Conservation (phyloP, 2,113 vertebrate genomes). For the Vimba vimba region DNA sequence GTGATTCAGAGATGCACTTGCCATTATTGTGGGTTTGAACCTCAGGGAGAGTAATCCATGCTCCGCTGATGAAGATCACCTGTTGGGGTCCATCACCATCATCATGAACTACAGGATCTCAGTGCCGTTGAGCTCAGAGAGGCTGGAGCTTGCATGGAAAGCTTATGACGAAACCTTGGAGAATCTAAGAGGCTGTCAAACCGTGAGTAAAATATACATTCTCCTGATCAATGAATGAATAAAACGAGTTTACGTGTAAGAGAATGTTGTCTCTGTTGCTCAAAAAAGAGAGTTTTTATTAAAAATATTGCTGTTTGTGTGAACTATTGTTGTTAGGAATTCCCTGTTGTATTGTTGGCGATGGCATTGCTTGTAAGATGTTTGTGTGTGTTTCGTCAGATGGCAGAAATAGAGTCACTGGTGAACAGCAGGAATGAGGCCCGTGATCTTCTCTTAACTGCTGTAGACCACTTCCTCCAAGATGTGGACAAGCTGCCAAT, state of each 20-base stretch:
- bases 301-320: not conserved
- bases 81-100: constrained; percentile 72
- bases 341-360: not conserved
- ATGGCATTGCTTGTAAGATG: not conserved
- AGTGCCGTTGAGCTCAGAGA: constrained; percentile 66
- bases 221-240: not conserved
- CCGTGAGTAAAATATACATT: constrained; percentile 60
- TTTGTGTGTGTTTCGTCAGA: constrained; percentile 41
- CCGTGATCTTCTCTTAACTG: constrained; percentile 64
- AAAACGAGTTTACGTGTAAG: not conserved
- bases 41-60: constrained; percentile 59
- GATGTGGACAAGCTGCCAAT: constrained; percentile 72
- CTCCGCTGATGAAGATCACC: constrained; percentile 65
- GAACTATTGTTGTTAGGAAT: not conserved
- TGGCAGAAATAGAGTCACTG: constrained; percentile 69
- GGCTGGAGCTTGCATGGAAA: constrained; percentile 69
- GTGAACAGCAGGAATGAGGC: constrained; percentile 72
- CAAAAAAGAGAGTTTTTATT: not conserved
- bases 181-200: constrained; percentile 68
- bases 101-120: constrained; percentile 65
- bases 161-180: constrained; percentile 72
- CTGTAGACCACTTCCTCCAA: constrained; percentile 70
- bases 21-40: not conserved
- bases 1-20: not conserved
- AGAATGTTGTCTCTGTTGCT: not conserved